Evolutionary conservation across 2,888 invertebrate species (phyloP).

Genomic region (Rhogogaster chlorosoma): DNA sequence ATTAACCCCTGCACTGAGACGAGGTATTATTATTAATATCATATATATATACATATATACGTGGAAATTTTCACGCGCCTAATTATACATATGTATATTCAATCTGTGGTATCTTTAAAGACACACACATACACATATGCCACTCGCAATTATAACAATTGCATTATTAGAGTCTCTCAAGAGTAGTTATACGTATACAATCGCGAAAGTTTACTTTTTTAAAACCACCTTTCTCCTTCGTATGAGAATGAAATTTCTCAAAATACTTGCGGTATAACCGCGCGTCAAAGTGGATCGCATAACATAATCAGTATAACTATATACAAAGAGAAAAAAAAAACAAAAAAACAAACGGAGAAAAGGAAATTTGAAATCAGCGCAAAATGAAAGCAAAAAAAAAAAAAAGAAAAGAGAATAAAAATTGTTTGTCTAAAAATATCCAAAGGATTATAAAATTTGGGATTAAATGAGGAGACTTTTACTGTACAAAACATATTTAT

Average conservation of each 20-base stretch:
- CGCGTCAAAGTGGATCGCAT: background rate
- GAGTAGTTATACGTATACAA: background rate
- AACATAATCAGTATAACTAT: background rate
- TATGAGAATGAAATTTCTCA: conserved; percentile 16
- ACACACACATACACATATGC: background rate
- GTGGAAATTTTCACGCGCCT: conserved; percentile 30
- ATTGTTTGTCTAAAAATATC: background rate
- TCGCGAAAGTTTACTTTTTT: conserved; percentile 40
- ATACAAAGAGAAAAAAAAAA: background rate
- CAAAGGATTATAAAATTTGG: background rate
- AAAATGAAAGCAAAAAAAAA: background rate
- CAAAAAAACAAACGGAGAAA: background rate
- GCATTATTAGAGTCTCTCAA: background rate
- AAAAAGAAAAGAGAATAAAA: too few relatives aligned
- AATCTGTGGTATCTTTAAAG: background rate
- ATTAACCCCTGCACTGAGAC: background rate
- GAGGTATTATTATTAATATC: background rate
- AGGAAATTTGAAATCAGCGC: background rate
- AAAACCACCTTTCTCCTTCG: conserved; percentile 10
- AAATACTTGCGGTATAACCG: background rate
- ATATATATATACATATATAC: background rate
- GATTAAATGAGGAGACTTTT: conserved; percentile 41
- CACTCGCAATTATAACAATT: background rate
- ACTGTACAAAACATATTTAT: conserved; percentile 77
- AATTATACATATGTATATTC: conserved; percentile 12